Base-by-base conservation (phyloP, 2,888 invertebrate genomes). In the Perdita meconis region DNA sequence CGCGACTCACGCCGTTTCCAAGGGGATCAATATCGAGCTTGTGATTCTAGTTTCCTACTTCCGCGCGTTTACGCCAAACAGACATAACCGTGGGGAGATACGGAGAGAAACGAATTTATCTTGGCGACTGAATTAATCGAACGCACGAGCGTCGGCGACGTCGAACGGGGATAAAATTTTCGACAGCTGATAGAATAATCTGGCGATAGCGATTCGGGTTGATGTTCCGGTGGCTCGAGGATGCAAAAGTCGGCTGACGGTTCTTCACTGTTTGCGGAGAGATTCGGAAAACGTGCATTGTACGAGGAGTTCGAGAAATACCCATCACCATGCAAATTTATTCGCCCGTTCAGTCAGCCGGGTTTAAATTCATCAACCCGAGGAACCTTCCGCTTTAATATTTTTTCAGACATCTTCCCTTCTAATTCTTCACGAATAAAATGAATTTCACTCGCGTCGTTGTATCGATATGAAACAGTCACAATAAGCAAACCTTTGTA, bases 1-100 rank as follows among this genome's bases (percentile, higher is more conserved):
- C 75, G 71, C 70, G 73, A 73, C 24, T 59, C 36, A 64, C 65
- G 40, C 59, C 60, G 56, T 12, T 61, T 36, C 47, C 56, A 38
- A 34, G 47, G 36, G 69, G 73, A 81, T 81, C 78, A 67, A 83
- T 79, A 83, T 79, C 67, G 60, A 72, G 65, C 73, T 81, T 69
- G 64, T 57, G 56, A 78, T 70, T 70, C 67, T 24, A 44, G 36
- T 26, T 63, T 50, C 30, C 40, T 38, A 16, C 50, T 19, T 38
- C 47, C 63, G 16, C 38, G 2, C n/a, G 12, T 12, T 10, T 13
- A 38, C 22, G 38, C 38, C 26, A 16, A 55, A 44, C 53, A 38
- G n/a, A 60, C 44, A 44, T 19, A 42, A 51, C 67, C 57, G 42
- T 63, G 56, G 55, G 47, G 64, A 67, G n/a, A 68, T 50, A 50